Percentiles rank a stretch among this genome's conserved stretches.
Evolutionary conservation across 2,113 vertebrate species (phyloP).

Genomic region (Tyto alba): DNA sequence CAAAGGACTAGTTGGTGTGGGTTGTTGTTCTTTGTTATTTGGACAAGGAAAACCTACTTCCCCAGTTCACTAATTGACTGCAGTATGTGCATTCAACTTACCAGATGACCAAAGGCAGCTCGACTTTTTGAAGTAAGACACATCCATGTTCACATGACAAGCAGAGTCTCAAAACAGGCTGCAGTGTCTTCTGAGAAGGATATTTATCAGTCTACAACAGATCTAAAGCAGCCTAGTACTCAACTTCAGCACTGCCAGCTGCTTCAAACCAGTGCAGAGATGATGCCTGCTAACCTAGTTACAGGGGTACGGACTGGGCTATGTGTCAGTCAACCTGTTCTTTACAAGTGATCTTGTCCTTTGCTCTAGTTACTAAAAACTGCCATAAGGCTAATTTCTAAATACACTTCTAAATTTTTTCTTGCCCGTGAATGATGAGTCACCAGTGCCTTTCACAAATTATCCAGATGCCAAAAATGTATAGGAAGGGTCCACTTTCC

Average conservation of each 20-base stretch:
- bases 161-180: background rate
- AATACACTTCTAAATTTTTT: background rate
- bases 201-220: background rate
- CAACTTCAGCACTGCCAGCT: background rate
- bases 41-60: background rate
- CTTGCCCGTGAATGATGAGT: background rate
- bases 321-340: background rate
- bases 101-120: background rate
- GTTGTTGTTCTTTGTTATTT: background rate
- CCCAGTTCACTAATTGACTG: background rate
- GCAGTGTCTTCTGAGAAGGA: background rate
- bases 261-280: background rate
- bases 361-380: background rate
- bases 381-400: background rate
- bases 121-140: accelerated
- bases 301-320: background rate
- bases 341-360: background rate
- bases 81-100: background rate
- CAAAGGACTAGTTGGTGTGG: too few relatives aligned
- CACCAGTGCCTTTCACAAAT: background rate
- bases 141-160: background rate
- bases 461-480: background rate
- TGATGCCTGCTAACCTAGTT: background rate
- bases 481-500: background rate
- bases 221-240: background rate